These are phyloP conservation scores for Eutolmus rufibarbis DNA, from an alignment of 2,888 invertebrate genomes.

Conservation along the genomic window DNA sequence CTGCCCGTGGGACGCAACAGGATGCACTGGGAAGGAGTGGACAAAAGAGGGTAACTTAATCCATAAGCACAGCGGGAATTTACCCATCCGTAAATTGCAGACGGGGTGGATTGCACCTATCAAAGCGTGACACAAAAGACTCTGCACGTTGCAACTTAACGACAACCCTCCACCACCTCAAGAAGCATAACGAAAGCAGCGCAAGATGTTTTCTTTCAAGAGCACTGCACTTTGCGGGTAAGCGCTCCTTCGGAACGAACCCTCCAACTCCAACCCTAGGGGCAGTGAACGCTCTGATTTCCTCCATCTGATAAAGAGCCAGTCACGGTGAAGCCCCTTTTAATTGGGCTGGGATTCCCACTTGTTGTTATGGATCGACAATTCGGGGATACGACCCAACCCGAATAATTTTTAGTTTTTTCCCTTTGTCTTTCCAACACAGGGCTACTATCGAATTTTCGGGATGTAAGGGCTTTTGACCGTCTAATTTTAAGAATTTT, in stretches of 20 bases:
- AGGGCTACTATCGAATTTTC: not conserved
- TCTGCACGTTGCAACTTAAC: not conserved
- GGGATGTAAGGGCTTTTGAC: not conserved
- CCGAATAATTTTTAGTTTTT: not conserved
- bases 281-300: not conserved
- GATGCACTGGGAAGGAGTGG: not conserved
- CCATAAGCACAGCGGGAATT: not conserved
- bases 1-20: slow-evolving; percentile 2
- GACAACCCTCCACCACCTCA: not conserved
- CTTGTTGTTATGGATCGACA: not conserved
- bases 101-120: not conserved
- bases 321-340: not conserved
- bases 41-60: slow-evolving; percentile 5
- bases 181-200: not conserved
- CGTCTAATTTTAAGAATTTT: not conserved
- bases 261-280: not conserved
- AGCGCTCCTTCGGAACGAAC: not conserved
- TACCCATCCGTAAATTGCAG: slow-evolving; percentile 10
- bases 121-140: not conserved
- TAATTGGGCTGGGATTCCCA: not conserved
- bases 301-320: not conserved
- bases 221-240: not conserved
- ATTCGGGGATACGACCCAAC: not conserved
- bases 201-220: not conserved
- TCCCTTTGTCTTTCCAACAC: not conserved